Conservation (phyloP, 2,113 vertebrate genomes). For the Pseudolaguvia tuberculata region DNA sequence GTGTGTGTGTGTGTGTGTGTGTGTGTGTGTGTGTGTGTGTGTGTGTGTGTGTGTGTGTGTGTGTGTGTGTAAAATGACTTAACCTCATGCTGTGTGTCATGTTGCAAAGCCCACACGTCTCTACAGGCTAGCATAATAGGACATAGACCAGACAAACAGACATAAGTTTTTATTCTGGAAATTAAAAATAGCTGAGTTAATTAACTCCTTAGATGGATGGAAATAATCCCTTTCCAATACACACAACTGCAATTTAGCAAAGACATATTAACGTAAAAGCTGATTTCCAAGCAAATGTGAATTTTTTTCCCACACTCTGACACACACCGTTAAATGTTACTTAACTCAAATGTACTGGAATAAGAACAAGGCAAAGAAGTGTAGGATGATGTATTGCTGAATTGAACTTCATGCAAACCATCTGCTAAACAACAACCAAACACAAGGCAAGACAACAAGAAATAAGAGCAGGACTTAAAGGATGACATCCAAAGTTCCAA, state of each 20-base stretch:
- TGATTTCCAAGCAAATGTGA: background rate
- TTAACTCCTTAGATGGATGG: background rate
- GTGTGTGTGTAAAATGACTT: background rate
- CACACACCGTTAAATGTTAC: background rate
- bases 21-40: slow-evolving; percentile 1
- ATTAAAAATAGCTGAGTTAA: background rate
- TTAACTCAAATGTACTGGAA: background rate
- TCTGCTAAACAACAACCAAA: background rate
- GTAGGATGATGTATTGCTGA: background rate
- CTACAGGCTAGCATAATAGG: background rate
- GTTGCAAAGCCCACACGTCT: background rate
- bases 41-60: background rate
- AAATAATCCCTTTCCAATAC: too few species aligned
- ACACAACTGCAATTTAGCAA: too few species aligned
- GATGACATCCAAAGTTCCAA: too few species aligned
- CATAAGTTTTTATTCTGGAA: background rate
- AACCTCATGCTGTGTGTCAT: slow-evolving; percentile 7
- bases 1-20: too few species aligned
- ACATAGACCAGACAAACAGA: background rate
- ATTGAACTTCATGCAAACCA: background rate
- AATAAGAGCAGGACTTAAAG: background rate
- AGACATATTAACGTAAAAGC: background rate
- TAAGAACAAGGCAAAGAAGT: background rate
- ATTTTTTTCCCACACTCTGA: background rate
- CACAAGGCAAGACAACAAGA: background rate